Evolutionary conservation across 2,797 vertebrate species (phyloP).

Genomic region (Coccyzus lansbergi): DNA sequence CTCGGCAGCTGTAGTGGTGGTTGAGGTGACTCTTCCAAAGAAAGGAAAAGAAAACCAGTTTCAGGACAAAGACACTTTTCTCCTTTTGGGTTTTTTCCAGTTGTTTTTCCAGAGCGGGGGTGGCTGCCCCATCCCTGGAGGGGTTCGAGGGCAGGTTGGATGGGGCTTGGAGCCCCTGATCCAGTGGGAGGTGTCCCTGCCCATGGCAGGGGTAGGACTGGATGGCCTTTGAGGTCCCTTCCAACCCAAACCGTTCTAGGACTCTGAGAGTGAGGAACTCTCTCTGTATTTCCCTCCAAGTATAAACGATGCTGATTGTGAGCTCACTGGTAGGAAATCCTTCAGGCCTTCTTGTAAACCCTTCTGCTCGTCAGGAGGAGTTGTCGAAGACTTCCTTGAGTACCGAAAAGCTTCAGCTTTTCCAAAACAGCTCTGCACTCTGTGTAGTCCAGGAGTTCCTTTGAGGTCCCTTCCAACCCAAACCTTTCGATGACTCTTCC

Average conservation of each 20-base stretch:
- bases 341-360: not conserved
- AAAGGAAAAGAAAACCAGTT: not conserved
- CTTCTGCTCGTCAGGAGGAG: not conserved
- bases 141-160: too few species aligned
- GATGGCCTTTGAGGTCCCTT: too few species aligned
- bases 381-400: not conserved
- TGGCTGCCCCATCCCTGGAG: too few species aligned
- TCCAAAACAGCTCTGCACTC: fast-evolving
- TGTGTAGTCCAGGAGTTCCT: not conserved
- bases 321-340: not conserved
- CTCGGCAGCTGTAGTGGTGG: not conserved
- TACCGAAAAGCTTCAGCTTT: not conserved
- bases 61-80: not conserved
- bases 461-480: too few species aligned
- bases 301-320: not conserved
- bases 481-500: too few species aligned
- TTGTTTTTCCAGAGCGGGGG: not conserved
- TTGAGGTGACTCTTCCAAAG: conserved; percentile 5
- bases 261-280: not conserved
- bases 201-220: too few species aligned
- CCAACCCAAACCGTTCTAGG: too few species aligned
- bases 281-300: not conserved
- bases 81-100: not conserved
- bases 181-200: too few species aligned
- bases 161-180: too few species aligned